These are phyloP conservation scores for Halcyon badia DNA, from an alignment of 2,797 vertebrate species.

Conservation along the genomic window DNA sequence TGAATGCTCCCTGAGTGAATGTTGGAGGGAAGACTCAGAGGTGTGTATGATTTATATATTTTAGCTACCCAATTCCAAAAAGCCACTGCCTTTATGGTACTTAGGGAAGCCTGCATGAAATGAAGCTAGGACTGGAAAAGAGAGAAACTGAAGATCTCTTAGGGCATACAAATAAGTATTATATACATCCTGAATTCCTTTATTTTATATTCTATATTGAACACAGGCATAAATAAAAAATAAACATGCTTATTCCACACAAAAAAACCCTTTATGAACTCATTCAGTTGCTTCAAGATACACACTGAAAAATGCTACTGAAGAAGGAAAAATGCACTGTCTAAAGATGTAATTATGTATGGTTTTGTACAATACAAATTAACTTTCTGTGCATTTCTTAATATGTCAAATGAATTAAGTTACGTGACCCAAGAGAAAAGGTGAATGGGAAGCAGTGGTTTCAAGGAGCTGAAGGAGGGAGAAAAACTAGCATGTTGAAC, in stretches of 20 bases:
- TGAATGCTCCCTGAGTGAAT: not conserved
- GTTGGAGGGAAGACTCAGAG: constrained; percentile 4
- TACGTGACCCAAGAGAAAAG: not conserved
- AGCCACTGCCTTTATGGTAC: not conserved
- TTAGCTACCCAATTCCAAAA: not conserved
- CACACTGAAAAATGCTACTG: not conserved
- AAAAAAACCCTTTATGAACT: not conserved
- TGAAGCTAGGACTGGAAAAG: not conserved
- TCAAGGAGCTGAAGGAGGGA: not conserved
- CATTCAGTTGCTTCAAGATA: not conserved
- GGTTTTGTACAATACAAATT: not conserved
- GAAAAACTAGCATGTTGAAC: not conserved
- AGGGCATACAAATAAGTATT: not conserved
- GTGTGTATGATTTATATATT: not conserved
- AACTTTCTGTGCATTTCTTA: not conserved
- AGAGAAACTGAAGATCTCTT: not conserved
- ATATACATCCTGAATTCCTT: not conserved
- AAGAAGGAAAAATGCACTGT: not conserved
- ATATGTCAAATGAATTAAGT: not conserved
- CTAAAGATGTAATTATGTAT: not conserved
- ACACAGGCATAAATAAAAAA: not conserved
- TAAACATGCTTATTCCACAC: not conserved
- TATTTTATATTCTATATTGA: not conserved
- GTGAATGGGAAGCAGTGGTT: not conserved
- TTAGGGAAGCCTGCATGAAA: not conserved